A percentile compares a stretch with the other conserved stretches of the same genome.
These are phyloP conservation scores for Simalia tracyae DNA, from an alignment of 2,797 vertebrate genomes.

Conservation along the genomic window DNA sequence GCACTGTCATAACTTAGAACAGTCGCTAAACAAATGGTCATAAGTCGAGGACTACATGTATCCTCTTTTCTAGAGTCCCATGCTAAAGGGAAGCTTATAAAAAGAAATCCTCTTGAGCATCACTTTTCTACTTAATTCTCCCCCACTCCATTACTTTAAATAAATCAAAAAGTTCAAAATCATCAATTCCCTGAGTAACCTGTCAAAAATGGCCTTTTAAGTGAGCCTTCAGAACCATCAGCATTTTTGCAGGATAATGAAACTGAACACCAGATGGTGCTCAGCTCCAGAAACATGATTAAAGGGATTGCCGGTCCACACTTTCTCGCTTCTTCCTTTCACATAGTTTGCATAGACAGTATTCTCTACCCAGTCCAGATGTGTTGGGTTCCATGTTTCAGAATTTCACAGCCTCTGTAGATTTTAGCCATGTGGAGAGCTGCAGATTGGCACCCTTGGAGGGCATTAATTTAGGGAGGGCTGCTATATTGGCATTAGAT, in stretches of 20 bases:
- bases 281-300: background rate
- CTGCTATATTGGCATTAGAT: background rate
- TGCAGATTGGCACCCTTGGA: background rate
- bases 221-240: background rate
- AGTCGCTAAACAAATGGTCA: no score
- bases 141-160: background rate
- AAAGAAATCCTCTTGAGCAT: background rate
- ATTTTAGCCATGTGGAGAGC: background rate
- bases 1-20: no score
- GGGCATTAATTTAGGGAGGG: background rate
- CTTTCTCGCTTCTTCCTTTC: background rate
- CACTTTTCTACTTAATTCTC: background rate
- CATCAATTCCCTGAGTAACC: background rate
- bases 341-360: background rate
- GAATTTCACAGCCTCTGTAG: background rate
- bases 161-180: background rate
- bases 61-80: background rate
- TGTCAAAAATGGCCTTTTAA: background rate
- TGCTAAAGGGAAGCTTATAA: background rate
- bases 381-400: background rate
- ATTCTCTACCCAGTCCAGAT: background rate
- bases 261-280: conserved; percentile 51
- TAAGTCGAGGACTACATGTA: no score
- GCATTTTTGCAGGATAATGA: conserved; percentile 2
- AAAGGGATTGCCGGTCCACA: background rate